Evolutionary conservation across 2,888 invertebrate genomes (phyloP), one percentile per base, ranked within the genome.

Genomic region (Germaria angustata): DNA sequence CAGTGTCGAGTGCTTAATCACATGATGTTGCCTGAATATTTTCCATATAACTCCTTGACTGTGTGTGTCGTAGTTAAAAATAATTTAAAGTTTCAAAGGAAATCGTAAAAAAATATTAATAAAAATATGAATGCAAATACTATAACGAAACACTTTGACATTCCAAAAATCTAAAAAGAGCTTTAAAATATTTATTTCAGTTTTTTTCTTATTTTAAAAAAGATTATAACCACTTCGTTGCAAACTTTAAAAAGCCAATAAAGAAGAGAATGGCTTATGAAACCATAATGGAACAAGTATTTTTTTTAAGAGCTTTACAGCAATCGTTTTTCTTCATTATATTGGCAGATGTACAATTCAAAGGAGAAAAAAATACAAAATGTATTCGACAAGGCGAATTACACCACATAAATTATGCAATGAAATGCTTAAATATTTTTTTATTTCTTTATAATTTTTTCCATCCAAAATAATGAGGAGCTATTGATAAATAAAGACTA

Each of bases 331-430:
- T 68, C 51, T 24, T 32, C 4, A n/a, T 7, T n/a, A 7, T 41
- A 69, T 69, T 69, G 69, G 69, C 80, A 80, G 69, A 80, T 80
- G 80, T 41, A 69, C 75, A 57, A 69, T 39, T 61, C 13, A 5
- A 63, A 59, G 24, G 24, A 77, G 22, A 57, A 76, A 24, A 51
- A 41, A 68, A 32, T 32, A 39, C 32, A 73, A 72, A 65, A 11
- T 59, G 57, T 65, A 15, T 49, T 6, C 49, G 55, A 44, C 32
- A 41, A 39, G 36, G 75, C 61, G 80, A 73, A 75, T 75, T 80
- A 80, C 80, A 80, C 68, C 80, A 80, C 46, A 28, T 63, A 63
- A 69, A 75, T 80, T 80, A 80, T 80, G 80, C 80, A 80, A 80
- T 80, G 39, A 75, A 63, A 68, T 61, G 41, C 44, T 61, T 61